Percentiles rank a stretch among this genome's conserved stretches.
phyloP scores from a whole-genome alignment of 2,113 vertebrate genomes.

The Alosa alosa region DNA sequence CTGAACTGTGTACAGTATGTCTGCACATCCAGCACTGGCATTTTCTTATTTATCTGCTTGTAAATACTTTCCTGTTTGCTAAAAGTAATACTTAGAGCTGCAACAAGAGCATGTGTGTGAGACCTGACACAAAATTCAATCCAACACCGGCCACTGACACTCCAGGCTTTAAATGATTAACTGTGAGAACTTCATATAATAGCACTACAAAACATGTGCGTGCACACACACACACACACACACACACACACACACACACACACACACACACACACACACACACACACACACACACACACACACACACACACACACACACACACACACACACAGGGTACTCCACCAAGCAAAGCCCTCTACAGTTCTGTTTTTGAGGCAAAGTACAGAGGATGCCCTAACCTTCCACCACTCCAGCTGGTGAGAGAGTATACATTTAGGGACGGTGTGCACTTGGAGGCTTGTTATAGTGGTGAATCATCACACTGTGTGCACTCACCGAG shows the following conservation, averaged over 20 bases:
- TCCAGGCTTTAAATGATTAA: neutral
- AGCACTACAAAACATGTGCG: neutral
- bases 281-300: neutral
- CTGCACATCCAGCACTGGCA: too few relatives aligned
- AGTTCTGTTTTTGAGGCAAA: conserved; percentile 24
- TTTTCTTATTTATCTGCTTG: too few relatives aligned
- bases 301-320: neutral
- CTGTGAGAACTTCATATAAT: neutral
- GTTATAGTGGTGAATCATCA: conserved; percentile 39
- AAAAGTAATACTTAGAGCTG: too few relatives aligned
- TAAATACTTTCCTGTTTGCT: too few relatives aligned
- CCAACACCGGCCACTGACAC: neutral
- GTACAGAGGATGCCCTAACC: conserved; percentile 1
- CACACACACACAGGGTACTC: neutral
- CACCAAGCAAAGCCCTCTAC: neutral
- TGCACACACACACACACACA: neutral
- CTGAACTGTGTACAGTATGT: too few relatives aligned
- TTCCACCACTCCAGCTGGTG: conserved; percentile 32
- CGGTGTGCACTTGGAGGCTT: conserved; percentile 27
- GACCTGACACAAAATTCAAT: too few relatives aligned
- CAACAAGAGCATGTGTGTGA: too few relatives aligned
- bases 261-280: neutral
- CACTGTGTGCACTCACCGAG: neutral
- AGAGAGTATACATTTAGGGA: conserved; percentile 25
- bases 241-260: neutral